Percentiles rank a stretch among this genome's conserved stretches.
These are phyloP conservation scores for Haliclona indistincta DNA, from an alignment of 37 sponge, comb jelly and placozoan species.

Conservation along the genomic window DNA sequence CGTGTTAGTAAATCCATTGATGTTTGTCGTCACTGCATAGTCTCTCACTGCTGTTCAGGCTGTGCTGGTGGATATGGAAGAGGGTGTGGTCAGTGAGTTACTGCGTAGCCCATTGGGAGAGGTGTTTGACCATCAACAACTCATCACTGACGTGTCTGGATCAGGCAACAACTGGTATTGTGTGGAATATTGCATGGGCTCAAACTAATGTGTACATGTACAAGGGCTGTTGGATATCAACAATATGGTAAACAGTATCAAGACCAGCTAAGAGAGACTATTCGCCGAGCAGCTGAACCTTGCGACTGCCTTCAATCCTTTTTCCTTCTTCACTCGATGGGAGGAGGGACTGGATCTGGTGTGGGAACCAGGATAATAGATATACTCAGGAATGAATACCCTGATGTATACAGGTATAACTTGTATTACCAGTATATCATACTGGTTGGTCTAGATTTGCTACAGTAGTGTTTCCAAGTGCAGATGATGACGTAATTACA, in stretches of 20 bases:
- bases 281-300: slow-evolving; percentile 82
- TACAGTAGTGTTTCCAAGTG: slow-evolving; percentile 90
- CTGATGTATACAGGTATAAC: slow-evolving; percentile 85
- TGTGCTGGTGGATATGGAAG: slow-evolving; percentile 99
- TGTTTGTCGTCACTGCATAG: background rate
- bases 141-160: slow-evolving; percentile 96
- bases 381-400: slow-evolving; percentile 85
- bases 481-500: slow-evolving; percentile 98
- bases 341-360: slow-evolving; percentile 99
- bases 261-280: slow-evolving; percentile 77
- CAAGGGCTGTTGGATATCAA: slow-evolving; percentile 90
- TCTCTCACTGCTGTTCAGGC: slow-evolving; percentile 66
- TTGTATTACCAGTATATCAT: no score
- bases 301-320: slow-evolving; percentile 97
- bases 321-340: slow-evolving; percentile 97
- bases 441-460: slow-evolving; percentile 67
- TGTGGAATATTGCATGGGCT: background rate
- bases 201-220: background rate
- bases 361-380: slow-evolving; percentile 86
- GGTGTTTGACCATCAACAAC: slow-evolving; percentile 89
- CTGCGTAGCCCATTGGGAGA: slow-evolving; percentile 87
- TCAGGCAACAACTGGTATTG: slow-evolving; percentile 97
- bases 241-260: slow-evolving; percentile 81
- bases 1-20: slow-evolving; percentile 45
- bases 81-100: slow-evolving; percentile 91